Evolutionary conservation across 2,113 vertebrate species (phyloP).

Genomic region (Solea senegalensis): DNA sequence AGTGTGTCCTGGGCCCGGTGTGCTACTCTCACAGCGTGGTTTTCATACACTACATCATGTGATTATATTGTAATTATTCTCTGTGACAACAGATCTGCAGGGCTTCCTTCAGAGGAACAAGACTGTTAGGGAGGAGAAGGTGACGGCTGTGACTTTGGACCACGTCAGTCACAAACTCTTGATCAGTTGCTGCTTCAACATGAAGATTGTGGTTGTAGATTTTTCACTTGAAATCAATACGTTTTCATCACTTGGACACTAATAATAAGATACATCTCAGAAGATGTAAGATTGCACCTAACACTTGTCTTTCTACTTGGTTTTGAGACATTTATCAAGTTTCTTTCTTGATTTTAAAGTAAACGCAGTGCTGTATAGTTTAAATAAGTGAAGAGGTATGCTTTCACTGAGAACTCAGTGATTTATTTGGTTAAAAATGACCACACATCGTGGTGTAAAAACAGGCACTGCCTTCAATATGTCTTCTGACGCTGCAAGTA

Average conservation of each 20-base stretch:
- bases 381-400: too few relatives aligned
- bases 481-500: neutral
- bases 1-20: slow-evolving; percentile 31
- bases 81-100: slow-evolving; percentile 44
- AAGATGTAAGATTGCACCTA: too few relatives aligned
- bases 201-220: neutral
- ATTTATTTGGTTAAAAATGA: neutral
- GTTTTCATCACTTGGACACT: too few relatives aligned
- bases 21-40: slow-evolving; percentile 38
- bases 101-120: slow-evolving; percentile 33
- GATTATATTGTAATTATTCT: slow-evolving; percentile 54
- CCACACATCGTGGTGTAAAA: neutral
- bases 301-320: too few relatives aligned
- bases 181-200: neutral
- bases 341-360: too few relatives aligned
- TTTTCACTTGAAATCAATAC: too few relatives aligned
- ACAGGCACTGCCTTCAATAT: neutral
- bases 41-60: slow-evolving; percentile 52
- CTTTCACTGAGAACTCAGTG: neutral
- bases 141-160: neutral
- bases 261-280: too few relatives aligned
- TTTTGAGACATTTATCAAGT: too few relatives aligned
- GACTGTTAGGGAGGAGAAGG: slow-evolving; percentile 2
- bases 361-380: too few relatives aligned
- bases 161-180: neutral